Evolutionary conservation across 2,113 vertebrate species (phyloP), one percentile per base, ranked within the genome.

Genomic region (Herpailurus yagouaroundi): DNA sequence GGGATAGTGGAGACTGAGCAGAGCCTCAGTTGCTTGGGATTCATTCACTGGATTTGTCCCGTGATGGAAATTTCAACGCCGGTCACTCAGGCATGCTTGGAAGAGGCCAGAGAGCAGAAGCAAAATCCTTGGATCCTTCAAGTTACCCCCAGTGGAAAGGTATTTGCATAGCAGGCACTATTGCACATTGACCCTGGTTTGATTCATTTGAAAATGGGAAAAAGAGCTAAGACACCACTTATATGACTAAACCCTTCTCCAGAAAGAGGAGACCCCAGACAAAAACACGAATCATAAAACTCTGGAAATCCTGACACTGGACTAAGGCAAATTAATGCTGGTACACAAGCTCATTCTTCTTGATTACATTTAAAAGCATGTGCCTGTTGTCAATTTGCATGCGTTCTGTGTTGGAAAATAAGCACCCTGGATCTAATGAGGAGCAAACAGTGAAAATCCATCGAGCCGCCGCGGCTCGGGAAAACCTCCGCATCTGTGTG

Each of bases 351-450:
- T 71, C 76, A 66, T 94, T 77, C 84, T 93, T 86, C 93, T 84
- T 92, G 74, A 95, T 57, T 88, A 77, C 80, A 68, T 57, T 80
- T 86, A 84, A 90, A 97, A 68, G 57, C 63, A 64, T 13, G n/a
- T 16, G 16, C 87, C 84, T 64, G 52, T 41, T 81, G 36, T 86
- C 85, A 91, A 92, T 82, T 52, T 23, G 76, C 36, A 36, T 74
- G 48, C 14, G n/a, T 71, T 64, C n/a, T 79, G 45, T 82, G 79
- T 23, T 95, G 84, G 50, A 94, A 97, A 97, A 90, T 80, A 94
- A 74, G 83, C 45, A 82, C 80, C 18, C 45, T 36, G 76, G 90
- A 71, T 94, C 92, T 52, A 84, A 95, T 50, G 48, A 97, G 45
- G 69, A 93, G 88, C 94, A 76, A 92, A 64, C 38, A 29, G 31